Base-by-base conservation (phyloP, 92 coral and sea anemone species). In the Bergia puertoricense region DNA sequence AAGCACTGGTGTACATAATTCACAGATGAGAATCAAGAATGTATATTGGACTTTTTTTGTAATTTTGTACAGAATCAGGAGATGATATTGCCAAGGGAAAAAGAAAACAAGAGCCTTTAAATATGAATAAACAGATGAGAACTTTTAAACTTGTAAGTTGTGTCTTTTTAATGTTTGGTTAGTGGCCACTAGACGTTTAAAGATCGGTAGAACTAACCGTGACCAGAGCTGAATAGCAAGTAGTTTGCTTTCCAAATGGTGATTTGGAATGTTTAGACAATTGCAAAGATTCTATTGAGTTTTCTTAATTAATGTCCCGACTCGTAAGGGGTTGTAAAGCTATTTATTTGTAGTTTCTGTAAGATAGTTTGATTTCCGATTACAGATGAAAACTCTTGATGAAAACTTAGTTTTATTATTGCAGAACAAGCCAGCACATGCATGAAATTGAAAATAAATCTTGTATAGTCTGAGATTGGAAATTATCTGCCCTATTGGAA, bases 11-110 rank as follows among this genome's bases (percentile, higher is more conserved):
- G 87, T 84, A 69, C 46, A 84, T 84, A 84, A 50, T 30, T 30
- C 22, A 40, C 78, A 16, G 54, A 44, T 30, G 79, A 72, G 69
- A 66, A 83, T 45, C 44, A 45, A 30, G 41, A 72, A 46, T 23
- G 77, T 44, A 84, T 84, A 71, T 84, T 84, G 79, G 68, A 30
- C 87, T 14, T 23, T 16, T 80, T 80, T 54, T 56, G 79, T 7
- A 46, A 69, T 23, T 84, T 84, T 84, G 87, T 84, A 84, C 87
- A 84, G 79, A 18, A 22, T 66, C 75, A 30, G 36, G 76, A 66
- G 39, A 45, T 48, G 13, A 10, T 69, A 84, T 37, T 79, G 67
- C 62, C 14, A 51, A 79, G 50, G 45, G 30, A 45, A 72, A 72
- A 40, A 71, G 79, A 45, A 72, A n/a, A 46, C n/a, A 48, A 37